phyloP scores from a whole-genome alignment of 2,888 invertebrate species.

The Pharmacophagus antenor region DNA sequence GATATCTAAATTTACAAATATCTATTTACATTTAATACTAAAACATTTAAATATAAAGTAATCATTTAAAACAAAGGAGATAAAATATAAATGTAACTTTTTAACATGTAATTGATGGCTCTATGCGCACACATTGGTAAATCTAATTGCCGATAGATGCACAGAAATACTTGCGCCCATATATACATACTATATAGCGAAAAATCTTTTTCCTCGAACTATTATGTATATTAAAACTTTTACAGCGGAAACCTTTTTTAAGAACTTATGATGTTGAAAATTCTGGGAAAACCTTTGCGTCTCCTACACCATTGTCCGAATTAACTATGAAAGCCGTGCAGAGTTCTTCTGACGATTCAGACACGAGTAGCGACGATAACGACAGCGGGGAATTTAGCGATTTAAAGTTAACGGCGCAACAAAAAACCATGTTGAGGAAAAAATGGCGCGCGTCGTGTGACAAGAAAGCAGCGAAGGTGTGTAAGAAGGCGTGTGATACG shows the following conservation, averaged over 20 bases:
- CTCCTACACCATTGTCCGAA: neutral
- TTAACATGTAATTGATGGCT: no score
- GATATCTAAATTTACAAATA: no score
- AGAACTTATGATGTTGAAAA: neutral
- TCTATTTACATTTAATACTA: no score
- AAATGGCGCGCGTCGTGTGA: conserved; percentile 40
- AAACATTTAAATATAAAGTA: no score
- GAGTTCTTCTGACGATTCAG: conserved; percentile 2
- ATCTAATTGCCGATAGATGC: no score
- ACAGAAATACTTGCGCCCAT: no score
- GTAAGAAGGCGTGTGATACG: conserved; percentile 42
- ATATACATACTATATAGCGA: no score
- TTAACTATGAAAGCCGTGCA: neutral
- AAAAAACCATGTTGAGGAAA: conserved; percentile 36
- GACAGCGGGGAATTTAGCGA: conserved; percentile 24
- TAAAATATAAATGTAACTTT: no score
- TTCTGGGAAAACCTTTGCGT: neutral
- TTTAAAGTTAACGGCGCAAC: conserved; percentile 31
- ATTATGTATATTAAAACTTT: neutral
- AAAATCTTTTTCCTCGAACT: no score
- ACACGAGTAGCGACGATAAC: conserved; percentile 1
- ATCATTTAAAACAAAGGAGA: no score
- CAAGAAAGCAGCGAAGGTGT: conserved; percentile 41
- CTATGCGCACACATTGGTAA: no score
- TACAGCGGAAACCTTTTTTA: neutral